These are phyloP conservation scores for Caenorhabditis briggsae DNA, from an alignment of 1,140 invertebrate species.

Conservation along the genomic window DNA sequence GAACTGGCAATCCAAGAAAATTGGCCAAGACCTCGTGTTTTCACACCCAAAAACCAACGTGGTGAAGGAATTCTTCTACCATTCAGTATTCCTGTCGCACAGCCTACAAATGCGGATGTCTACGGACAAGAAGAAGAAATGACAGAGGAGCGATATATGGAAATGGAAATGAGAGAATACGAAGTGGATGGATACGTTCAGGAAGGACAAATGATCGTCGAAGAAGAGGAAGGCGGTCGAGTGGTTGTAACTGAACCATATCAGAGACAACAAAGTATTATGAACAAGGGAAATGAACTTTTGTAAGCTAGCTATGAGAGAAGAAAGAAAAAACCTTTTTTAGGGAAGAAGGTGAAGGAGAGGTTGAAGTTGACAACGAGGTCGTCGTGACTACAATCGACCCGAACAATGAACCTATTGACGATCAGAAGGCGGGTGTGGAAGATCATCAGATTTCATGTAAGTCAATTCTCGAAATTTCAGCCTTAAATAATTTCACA, in stretches of 20 bases:
- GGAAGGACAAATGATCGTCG: not conserved
- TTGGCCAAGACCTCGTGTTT: constrained; percentile 59
- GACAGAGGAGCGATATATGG: not conserved
- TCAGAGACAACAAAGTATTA: not conserved
- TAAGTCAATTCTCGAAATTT: not conserved
- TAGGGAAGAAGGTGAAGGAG: constrained; percentile 2
- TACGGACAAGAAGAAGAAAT: constrained; percentile 35
- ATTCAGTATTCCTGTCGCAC: not conserved
- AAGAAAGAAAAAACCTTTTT: not conserved
- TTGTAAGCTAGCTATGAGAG: not conserved
- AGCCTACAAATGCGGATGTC: not conserved
- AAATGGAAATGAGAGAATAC: constrained; percentile 18
- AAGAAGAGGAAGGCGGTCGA: constrained; percentile 15
- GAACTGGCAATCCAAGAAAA: constrained; percentile 56
- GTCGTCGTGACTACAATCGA: not conserved
- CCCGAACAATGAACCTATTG: not conserved
- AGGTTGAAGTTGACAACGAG: not conserved
- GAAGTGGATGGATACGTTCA: constrained; percentile 4
- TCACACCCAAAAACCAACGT: constrained; percentile 34
- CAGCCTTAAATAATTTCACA: not conserved
- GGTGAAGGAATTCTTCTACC: not conserved
- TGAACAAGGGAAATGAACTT: not conserved
- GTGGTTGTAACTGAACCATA: not conserved
- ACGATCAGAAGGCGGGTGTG: not conserved
- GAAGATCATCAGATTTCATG: not conserved